phyloP scores from a whole-genome alignment of 1,140 invertebrate species.

The Drosophila truncata region DNA sequence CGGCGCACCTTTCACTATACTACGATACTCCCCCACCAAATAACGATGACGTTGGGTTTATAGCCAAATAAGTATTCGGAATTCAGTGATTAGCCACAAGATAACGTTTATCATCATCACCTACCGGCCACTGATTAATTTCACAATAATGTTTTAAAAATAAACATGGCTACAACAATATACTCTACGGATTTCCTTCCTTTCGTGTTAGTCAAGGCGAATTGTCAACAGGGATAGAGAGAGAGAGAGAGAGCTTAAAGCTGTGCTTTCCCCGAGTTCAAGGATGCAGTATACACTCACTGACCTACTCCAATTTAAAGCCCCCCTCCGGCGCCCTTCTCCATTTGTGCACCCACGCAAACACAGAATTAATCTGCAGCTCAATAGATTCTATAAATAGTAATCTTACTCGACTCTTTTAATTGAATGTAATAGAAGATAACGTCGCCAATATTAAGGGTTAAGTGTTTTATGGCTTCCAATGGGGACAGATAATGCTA shows the following conservation, averaged over 20 bases:
- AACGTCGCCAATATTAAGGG: constrained; percentile 10
- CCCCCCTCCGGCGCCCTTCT: background rate
- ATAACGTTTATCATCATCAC: constrained; percentile 30
- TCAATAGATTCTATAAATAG: constrained; percentile 32
- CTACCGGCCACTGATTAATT: constrained; percentile 21
- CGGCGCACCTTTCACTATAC: constrained; percentile 1
- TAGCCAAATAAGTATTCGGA: constrained; percentile 9
- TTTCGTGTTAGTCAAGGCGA: background rate
- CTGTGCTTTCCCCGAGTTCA: constrained; percentile 21
- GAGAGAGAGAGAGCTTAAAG: constrained; percentile 31
- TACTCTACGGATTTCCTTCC: background rate
- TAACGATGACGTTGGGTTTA: constrained; percentile 28
- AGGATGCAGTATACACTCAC: constrained; percentile 53
- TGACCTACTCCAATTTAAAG: constrained; percentile 49
- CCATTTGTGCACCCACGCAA: constrained; percentile 12
- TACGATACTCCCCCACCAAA: constrained; percentile 10
- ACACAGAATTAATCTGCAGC: constrained; percentile 16
- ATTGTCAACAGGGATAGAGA: constrained; percentile 5
- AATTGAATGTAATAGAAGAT: constrained; percentile 37
- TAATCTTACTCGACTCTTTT: background rate
- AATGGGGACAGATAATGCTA: constrained; percentile 10
- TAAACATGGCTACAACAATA: background rate
- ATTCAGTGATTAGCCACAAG: constrained; percentile 32
- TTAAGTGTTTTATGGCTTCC: constrained; percentile 10
- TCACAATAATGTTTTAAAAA: constrained; percentile 18